phyloP scores from a whole-genome alignment of 2,888 invertebrate species.

The Microdon myrmicae region DNA sequence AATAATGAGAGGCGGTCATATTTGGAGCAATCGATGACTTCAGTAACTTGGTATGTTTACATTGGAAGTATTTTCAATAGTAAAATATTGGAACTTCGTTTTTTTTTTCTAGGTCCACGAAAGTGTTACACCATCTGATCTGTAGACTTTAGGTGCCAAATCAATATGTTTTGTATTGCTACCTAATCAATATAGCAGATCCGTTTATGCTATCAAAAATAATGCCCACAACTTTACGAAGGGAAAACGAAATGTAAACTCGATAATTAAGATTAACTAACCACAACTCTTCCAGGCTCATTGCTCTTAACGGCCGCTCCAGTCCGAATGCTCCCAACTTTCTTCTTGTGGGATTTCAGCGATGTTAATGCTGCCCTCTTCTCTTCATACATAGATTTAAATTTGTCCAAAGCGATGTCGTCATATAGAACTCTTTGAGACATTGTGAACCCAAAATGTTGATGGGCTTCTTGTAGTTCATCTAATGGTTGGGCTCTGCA shows the following conservation, averaged over 20 bases:
- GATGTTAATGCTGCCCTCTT: constrained; percentile 82
- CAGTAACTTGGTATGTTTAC: too few species aligned
- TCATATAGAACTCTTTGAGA: constrained; percentile 67
- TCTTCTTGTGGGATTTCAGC: constrained; percentile 74
- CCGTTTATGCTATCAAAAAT: too few species aligned
- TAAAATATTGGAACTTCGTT: too few species aligned
- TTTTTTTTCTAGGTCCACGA: too few species aligned
- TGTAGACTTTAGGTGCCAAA: too few species aligned
- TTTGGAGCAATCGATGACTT: too few species aligned
- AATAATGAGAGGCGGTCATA: too few species aligned
- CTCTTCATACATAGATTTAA: constrained; percentile 73
- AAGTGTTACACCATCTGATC: too few species aligned
- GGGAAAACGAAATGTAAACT: background rate
- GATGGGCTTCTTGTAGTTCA: constrained; percentile 79
- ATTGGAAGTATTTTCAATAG: too few species aligned
- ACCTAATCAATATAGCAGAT: too few species aligned
- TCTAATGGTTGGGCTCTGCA: constrained; percentile 83
- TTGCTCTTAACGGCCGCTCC: constrained; percentile 62
- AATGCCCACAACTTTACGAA: too few species aligned
- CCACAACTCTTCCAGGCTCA: constrained; percentile 61
- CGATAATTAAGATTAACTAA: constrained; percentile 33
- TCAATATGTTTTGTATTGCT: too few species aligned
- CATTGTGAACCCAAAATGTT: constrained; percentile 69
- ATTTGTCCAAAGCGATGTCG: constrained; percentile 69
- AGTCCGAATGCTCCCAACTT: constrained; percentile 70